These are phyloP conservation scores for Epicauta chinensis DNA, from an alignment of 1,140 invertebrate species.

Conservation along the genomic window DNA sequence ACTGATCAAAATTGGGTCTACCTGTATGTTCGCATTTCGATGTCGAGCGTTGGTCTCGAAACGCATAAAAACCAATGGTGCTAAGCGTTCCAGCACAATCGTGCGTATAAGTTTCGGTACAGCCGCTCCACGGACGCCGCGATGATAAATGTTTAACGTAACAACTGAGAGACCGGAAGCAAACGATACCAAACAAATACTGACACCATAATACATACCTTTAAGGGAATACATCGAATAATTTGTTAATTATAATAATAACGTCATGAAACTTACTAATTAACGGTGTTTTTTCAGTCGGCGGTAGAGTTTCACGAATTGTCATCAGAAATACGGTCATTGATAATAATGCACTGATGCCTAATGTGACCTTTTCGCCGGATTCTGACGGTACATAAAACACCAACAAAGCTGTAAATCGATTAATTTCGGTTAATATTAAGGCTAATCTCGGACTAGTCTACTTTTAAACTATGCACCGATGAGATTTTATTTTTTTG, in stretches of 20 bases:
- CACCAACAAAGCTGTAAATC: constrained; percentile 69
- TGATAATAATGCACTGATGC: constrained; percentile 82
- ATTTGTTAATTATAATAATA: neutral
- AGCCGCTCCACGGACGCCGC: constrained; percentile 69
- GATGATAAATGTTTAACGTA: constrained; percentile 76
- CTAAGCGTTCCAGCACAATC: constrained; percentile 60
- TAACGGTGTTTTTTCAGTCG: constrained; percentile 84
- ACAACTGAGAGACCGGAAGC: constrained; percentile 81
- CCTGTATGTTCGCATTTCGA: constrained; percentile 30
- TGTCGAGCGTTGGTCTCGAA: constrained; percentile 44
- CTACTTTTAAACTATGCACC: no score
- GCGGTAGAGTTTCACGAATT: constrained; percentile 83
- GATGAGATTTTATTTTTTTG: no score
- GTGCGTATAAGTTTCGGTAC: constrained; percentile 64
- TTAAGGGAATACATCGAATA: constrained; percentile 27
- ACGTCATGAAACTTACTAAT: constrained; percentile 72
- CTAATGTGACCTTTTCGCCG: constrained; percentile 81
- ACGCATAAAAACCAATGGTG: constrained; percentile 57
- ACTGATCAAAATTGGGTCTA: constrained; percentile 13
- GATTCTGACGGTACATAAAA: constrained; percentile 91
- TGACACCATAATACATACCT: constrained; percentile 89
- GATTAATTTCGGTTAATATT: no score
- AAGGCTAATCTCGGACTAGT: no score
- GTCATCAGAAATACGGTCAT: constrained; percentile 95
- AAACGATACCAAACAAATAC: constrained; percentile 84